These are phyloP conservation scores for Acanthornis magna DNA, from an alignment of 2,797 vertebrate genomes.

Conservation along the genomic window DNA sequence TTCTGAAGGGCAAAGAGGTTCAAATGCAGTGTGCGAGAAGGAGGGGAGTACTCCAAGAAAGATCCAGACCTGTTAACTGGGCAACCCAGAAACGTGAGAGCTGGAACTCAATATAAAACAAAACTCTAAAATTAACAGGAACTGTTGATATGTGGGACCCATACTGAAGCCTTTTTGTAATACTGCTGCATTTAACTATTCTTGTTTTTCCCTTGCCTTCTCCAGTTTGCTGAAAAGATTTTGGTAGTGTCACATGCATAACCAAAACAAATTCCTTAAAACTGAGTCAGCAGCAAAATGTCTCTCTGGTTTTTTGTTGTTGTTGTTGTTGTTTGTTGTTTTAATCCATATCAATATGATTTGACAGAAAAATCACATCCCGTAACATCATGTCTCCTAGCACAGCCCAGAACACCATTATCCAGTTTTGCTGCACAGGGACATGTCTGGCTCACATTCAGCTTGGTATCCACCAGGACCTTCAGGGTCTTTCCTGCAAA, in stretches of 20 bases:
- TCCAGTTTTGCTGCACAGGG: neutral
- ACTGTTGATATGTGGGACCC: neutral
- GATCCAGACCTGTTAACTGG: neutral
- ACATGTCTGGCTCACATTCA: neutral
- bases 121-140: neutral
- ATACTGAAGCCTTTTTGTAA: neutral
- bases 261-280: neutral
- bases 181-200: neutral
- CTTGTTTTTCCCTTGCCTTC: neutral
- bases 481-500: neutral
- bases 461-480: neutral
- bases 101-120: neutral
- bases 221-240: neutral
- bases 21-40: neutral
- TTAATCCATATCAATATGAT: neutral
- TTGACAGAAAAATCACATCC: neutral
- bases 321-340: neutral
- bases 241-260: neutral
- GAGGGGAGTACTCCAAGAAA: neutral
- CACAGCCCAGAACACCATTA: neutral
- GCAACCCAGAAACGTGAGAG: neutral
- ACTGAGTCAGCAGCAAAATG: neutral
- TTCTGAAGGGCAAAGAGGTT: neutral
- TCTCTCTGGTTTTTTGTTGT: neutral
- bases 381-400: neutral